phyloP scores from a whole-genome alignment of 2,113 vertebrate genomes.

The Malaclemys terrapin region DNA sequence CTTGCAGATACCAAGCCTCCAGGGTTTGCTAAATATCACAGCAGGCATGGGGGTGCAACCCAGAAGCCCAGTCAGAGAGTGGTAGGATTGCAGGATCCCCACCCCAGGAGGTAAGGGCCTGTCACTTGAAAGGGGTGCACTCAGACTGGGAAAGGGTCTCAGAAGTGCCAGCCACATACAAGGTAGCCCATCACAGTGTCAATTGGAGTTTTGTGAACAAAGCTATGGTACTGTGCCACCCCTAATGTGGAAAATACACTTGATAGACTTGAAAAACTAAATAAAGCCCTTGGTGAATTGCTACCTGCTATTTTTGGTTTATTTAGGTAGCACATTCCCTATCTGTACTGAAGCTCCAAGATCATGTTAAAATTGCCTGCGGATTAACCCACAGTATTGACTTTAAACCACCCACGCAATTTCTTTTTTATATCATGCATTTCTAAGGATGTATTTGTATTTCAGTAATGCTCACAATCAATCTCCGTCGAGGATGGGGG shows the following conservation, averaged over 20 bases:
- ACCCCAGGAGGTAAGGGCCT: not conserved
- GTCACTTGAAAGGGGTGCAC: not conserved
- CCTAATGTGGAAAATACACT: not conserved
- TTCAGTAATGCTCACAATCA: not conserved
- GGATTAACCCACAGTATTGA: not conserved
- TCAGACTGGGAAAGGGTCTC: not conserved
- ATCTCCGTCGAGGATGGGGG: not conserved
- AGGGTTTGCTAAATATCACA: fast-evolving
- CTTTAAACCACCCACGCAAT: not conserved
- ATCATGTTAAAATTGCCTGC: not conserved
- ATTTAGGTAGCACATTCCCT: not conserved
- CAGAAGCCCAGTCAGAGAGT: not conserved
- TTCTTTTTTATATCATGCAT: not conserved
- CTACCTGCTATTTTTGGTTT: not conserved
- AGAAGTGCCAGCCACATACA: not conserved
- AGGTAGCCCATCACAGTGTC: not conserved
- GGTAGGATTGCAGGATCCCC: not conserved
- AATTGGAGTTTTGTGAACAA: not conserved
- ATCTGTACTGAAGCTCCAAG: not conserved
- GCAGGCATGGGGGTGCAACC: not conserved
- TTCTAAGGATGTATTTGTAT: not conserved
- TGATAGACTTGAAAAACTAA: not conserved
- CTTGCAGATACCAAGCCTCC: not conserved
- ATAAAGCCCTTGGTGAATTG: not conserved
- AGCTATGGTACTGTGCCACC: not conserved